Base-by-base conservation (phyloP, 2,797 vertebrate species). In the Triplophysa bombifrons region DNA sequence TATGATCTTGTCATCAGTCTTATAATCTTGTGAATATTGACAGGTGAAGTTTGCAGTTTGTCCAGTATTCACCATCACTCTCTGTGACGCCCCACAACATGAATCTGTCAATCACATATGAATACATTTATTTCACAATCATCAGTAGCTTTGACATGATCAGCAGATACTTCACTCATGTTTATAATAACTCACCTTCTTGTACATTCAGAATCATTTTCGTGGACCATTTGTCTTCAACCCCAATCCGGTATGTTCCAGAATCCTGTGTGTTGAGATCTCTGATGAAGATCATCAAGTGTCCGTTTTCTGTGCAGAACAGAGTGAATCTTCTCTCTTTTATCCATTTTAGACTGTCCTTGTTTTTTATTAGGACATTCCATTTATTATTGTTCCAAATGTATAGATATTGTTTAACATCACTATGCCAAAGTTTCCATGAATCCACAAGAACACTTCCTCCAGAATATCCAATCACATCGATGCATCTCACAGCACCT, bases 391-490 rank as follows among this genome's bases (percentile, higher is more conserved):
- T 41, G 9, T 22, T 22, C 38, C 6, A 38, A 9, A 8, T 38
- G 9, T 66, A 17, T 60, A 27, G 41, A 50, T 72, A 20, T 30
- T 19, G 41, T 58, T 73, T 73, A 30, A 34, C 14, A 46, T 5
- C 60, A 4, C 4, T 16, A 17, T 9, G 12, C 25, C 60, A 30
- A 30, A 1, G 7, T 16, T 16, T 30, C 0, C 0, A 0, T 13
- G 27, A 61, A 30, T 61, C 2, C 16, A 63, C 27, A 19, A 34
- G 60, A 34, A 63, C 60, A 63, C 16, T 63, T 63, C 60, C 60
- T 63, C 60, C 60, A 63, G 60, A 38, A 63, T 63, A 63, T 63
- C 60, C 60, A 4, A 34, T 63, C 30, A 63, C 60, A 63, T 63
- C 16, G 16, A 63, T 17, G 16, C 60, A 63, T 63, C 14, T 34